Conservation (phyloP, 2,113 vertebrate genomes). For the Corythornis cristatus region DNA sequence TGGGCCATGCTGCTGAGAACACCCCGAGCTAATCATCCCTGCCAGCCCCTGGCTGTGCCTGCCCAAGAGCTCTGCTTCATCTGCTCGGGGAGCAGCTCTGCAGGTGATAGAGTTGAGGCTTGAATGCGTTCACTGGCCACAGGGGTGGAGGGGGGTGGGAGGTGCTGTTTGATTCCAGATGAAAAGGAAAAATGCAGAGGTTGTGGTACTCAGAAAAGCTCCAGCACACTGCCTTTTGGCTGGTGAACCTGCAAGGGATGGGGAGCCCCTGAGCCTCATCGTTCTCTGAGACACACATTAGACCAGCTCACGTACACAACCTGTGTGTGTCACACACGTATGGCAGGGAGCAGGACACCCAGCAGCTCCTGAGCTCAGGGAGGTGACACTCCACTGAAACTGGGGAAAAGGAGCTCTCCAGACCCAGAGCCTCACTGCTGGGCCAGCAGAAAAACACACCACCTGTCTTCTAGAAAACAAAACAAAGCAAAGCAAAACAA, state of each 20-base stretch:
- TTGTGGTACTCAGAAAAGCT: neutral
- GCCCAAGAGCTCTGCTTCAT: neutral
- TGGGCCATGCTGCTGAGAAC: neutral
- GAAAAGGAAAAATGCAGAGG: neutral
- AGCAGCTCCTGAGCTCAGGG: neutral
- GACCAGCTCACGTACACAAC: neutral
- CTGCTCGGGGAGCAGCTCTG: neutral
- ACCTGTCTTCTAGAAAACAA: neutral
- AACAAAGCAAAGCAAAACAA: neutral
- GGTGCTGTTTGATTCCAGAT: neutral
- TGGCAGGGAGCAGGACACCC: neutral
- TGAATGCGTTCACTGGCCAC: neutral
- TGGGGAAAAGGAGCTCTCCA: neutral
- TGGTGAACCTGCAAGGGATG: neutral
- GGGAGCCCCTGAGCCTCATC: neutral
- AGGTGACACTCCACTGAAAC: neutral
- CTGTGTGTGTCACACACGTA: neutral
- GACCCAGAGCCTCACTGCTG: neutral
- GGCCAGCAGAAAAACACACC: neutral
- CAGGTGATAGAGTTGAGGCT: neutral
- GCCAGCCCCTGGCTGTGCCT: neutral
- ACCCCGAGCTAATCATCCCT: slow-evolving; percentile 27
- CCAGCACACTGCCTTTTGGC: neutral
- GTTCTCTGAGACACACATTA: neutral
- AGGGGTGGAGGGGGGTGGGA: neutral